Evolutionary conservation across 2,113 vertebrate species (phyloP).

Genomic region (Leptobrachium leishanense): DNA sequence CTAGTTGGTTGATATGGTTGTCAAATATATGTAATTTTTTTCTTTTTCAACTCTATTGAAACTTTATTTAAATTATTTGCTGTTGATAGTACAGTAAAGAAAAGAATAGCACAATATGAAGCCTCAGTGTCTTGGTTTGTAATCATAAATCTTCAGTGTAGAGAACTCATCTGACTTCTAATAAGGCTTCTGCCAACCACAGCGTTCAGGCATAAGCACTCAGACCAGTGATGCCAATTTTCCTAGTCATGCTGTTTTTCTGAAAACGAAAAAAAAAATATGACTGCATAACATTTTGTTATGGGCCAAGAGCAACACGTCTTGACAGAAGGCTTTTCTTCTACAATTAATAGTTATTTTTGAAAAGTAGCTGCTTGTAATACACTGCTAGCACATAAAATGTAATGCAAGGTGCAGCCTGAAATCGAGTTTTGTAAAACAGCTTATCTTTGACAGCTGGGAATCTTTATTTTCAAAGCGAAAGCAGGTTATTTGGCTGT

Average conservation of each 20-base stretch:
- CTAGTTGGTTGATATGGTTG: no score
- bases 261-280: neutral
- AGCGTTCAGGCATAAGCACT: constrained; percentile 16
- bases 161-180: constrained; percentile 6
- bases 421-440: neutral
- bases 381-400: no score
- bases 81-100: no score
- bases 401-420: constrained; percentile 2
- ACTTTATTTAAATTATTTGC: no score
- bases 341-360: constrained; percentile 4
- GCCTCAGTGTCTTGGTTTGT: no score
- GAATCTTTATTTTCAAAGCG: no score
- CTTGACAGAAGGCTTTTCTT: constrained; percentile 15
- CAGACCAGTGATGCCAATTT: constrained; percentile 37
- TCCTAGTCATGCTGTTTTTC: constrained; percentile 31
- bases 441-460: no score
- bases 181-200: neutral
- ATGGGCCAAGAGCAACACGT: constrained; percentile 21
- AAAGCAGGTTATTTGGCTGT: no score
- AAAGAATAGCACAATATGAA: no score
- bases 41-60: no score
- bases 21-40: no score
- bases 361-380: constrained; percentile 6
- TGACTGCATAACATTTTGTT: constrained; percentile 12
- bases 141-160: neutral